phyloP scores from a whole-genome alignment of 2,797 vertebrate species.

The Pantherophis alleghaniensis region DNA sequence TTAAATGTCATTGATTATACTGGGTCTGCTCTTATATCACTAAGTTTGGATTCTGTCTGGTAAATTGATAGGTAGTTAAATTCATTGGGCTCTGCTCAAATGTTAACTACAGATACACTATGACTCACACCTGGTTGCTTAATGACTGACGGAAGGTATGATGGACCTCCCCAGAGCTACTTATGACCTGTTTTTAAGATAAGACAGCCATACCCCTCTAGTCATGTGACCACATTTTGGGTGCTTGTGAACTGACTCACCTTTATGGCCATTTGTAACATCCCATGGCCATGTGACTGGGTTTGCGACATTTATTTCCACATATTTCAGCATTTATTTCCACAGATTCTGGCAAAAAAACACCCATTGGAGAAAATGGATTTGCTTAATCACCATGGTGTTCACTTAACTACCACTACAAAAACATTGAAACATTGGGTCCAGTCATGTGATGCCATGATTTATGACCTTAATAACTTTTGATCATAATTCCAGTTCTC shows the following conservation, averaged over 20 bases:
- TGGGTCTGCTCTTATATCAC: neutral
- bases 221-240: neutral
- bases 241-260: neutral
- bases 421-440: neutral
- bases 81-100: neutral
- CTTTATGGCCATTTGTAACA: neutral
- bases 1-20: neutral
- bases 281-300: neutral
- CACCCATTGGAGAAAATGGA: neutral
- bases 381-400: neutral
- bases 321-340: neutral
- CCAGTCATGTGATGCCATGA: neutral
- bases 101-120: neutral
- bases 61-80: neutral
- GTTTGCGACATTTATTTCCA: neutral
- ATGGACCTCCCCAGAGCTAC: neutral
- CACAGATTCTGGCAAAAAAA: neutral
- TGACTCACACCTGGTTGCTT: neutral
- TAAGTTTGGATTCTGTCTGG: neutral
- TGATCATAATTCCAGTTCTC: neutral
- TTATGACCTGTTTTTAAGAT: neutral
- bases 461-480: neutral
- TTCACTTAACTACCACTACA: neutral
- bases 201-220: neutral
- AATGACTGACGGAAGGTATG: neutral